Conservation (phyloP, 2,113 vertebrate genomes). For the Paralichthys olivaceus region DNA sequence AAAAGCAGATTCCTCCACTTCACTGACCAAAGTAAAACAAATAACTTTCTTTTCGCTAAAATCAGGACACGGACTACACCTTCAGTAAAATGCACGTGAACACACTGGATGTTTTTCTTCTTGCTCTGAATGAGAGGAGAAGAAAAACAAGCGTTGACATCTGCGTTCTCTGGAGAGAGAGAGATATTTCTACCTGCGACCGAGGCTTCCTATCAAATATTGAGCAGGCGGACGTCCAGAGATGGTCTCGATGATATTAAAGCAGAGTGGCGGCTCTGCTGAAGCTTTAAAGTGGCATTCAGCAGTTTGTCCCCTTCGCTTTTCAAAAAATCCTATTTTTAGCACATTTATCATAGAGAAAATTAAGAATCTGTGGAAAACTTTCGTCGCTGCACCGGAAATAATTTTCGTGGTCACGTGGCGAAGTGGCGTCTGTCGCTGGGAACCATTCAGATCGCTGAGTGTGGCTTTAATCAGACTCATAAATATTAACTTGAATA, state of each 20-base stretch:
- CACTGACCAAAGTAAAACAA: background rate
- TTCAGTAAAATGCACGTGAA: background rate
- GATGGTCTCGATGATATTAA: slow-evolving; percentile 60
- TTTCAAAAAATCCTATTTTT: background rate
- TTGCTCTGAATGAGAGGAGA: slow-evolving; percentile 30
- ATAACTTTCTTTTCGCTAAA: background rate
- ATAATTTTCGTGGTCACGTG: background rate
- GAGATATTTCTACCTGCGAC: slow-evolving; percentile 73
- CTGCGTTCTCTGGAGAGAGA: slow-evolving; percentile 51
- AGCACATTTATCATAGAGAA: background rate
- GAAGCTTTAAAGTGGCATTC: slow-evolving; percentile 55
- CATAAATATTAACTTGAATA: slow-evolving; percentile 65
- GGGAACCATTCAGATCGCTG: slow-evolving; percentile 9
- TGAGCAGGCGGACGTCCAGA: slow-evolving; percentile 68
- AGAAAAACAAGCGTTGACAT: slow-evolving; percentile 27
- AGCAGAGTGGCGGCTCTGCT: slow-evolving; percentile 56
- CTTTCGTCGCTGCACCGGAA: background rate
- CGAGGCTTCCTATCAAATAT: slow-evolving; percentile 78
- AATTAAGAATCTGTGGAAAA: background rate
- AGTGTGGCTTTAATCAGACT: slow-evolving; percentile 50
- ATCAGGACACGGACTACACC: background rate
- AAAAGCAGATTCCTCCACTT: background rate
- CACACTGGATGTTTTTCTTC: slow-evolving; percentile 1
- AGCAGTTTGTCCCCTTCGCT: slow-evolving; percentile 5
- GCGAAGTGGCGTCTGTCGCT: background rate